Conservation (phyloP, 2,888 invertebrate species). For the Agrenia bidenticulata region DNA sequence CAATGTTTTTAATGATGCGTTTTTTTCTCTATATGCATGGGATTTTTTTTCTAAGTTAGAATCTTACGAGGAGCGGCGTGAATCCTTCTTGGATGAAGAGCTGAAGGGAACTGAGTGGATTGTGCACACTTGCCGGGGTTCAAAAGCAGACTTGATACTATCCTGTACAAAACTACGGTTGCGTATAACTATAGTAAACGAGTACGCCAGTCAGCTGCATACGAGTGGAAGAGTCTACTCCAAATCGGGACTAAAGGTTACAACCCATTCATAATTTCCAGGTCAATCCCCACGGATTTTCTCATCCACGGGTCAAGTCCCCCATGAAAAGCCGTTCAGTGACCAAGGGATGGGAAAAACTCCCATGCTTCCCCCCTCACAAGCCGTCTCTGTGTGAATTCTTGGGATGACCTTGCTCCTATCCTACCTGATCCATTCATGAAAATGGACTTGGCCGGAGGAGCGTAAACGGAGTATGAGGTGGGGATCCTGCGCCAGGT, state of each 20-base stretch:
- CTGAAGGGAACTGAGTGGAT: slow-evolving; percentile 7
- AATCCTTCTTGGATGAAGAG: slow-evolving; percentile 1
- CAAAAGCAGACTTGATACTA: slow-evolving; percentile 19
- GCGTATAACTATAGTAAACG: slow-evolving; percentile 54
- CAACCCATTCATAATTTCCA: slow-evolving; percentile 28
- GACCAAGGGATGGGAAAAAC: too few species aligned
- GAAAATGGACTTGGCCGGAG: slow-evolving; percentile 63
- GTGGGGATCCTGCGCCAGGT: slow-evolving; percentile 39
- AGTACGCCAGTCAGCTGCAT: slow-evolving; percentile 58
- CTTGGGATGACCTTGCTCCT: slow-evolving; percentile 49
- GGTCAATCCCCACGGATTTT: slow-evolving; percentile 43
- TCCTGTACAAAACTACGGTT: slow-evolving; percentile 47
- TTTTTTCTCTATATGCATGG: too few species aligned
- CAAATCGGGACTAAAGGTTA: slow-evolving; percentile 53
- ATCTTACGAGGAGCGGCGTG: too few species aligned
- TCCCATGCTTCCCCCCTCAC: too few species aligned
- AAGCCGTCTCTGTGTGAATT: slow-evolving; percentile 23
- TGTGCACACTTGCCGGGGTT: slow-evolving; percentile 9
- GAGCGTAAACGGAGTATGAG: slow-evolving; percentile 50
- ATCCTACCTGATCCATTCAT: slow-evolving; percentile 54
- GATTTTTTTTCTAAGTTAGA: too few species aligned
- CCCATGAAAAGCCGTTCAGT: too few species aligned
- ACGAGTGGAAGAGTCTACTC: slow-evolving; percentile 55
- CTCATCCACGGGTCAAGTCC: slow-evolving; percentile 2
- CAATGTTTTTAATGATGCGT: too few species aligned